A percentile compares a stretch with the other conserved stretches of the same genome.
Conservation (phyloP, 2,888 invertebrate genomes). For the Acleris literana region DNA sequence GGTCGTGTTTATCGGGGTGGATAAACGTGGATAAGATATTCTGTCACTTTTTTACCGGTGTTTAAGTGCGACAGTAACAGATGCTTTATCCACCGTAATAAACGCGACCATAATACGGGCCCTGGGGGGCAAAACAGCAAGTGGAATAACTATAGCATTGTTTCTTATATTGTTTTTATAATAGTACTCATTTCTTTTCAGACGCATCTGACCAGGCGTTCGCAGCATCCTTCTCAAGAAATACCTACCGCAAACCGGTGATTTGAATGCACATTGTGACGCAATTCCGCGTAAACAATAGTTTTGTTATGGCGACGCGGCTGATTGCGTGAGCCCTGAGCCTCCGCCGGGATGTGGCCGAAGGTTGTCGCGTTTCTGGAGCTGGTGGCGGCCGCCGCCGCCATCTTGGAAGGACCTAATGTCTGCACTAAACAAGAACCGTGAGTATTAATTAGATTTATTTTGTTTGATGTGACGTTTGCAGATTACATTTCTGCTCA, state of each 20-base stretch:
- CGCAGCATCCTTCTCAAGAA: slow-evolving; percentile 17
- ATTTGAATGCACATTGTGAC: slow-evolving; percentile 59
- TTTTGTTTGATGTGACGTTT: too few relatives aligned
- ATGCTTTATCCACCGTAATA: too few relatives aligned
- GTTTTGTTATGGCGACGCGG: slow-evolving; percentile 71
- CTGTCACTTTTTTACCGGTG: too few relatives aligned
- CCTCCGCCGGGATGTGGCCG: slow-evolving; percentile 64
- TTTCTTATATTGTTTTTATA: too few relatives aligned
- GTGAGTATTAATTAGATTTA: slow-evolving; percentile 78
- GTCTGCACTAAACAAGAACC: slow-evolving; percentile 90
- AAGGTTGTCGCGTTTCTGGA: slow-evolving; percentile 54
- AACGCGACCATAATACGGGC: too few relatives aligned
- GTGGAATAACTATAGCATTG: too few relatives aligned
- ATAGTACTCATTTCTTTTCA: slow-evolving; percentile 18
- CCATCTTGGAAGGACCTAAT: slow-evolving; percentile 88
- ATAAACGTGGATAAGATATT: too few relatives aligned
- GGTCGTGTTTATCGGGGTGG: too few relatives aligned
- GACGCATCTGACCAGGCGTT: neutral
- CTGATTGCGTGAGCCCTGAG: slow-evolving; percentile 47
- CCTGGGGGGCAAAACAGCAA: too few relatives aligned
- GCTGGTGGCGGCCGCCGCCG: slow-evolving; percentile 52
- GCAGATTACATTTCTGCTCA: too few relatives aligned
- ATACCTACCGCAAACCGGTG: slow-evolving; percentile 42
- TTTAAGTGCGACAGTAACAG: too few relatives aligned
- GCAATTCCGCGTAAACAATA: slow-evolving; percentile 60